phyloP scores from a whole-genome alignment of 1,140 invertebrate genomes.

The Druon quercuslanigerum region DNA sequence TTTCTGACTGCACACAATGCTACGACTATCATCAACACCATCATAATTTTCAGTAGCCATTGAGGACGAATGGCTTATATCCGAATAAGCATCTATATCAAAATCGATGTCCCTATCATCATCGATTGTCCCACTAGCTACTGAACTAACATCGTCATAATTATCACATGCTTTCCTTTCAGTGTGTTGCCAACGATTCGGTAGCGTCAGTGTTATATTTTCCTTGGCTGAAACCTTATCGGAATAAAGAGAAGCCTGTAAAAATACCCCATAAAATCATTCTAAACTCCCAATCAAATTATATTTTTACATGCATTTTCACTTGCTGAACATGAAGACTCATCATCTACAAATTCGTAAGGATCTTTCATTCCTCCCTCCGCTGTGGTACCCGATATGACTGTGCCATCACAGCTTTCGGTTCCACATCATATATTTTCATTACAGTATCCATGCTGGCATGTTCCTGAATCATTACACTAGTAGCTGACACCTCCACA shows the following conservation, averaged over 20 bases:
- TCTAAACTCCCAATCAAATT: background rate
- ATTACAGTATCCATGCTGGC: too few species aligned
- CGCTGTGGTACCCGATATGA: background rate
- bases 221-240: background rate
- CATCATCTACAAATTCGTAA: background rate
- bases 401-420: too few species aligned
- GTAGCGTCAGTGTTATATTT: background rate
- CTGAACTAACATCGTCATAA: background rate
- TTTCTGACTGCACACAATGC: background rate
- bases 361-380: background rate
- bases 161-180: background rate
- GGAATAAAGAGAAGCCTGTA: too few species aligned
- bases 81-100: background rate
- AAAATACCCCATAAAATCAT: background rate
- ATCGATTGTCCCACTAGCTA: background rate
- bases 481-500: too few species aligned
- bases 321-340: background rate
- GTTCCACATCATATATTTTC: too few species aligned
- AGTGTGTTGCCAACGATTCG: background rate
- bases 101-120: background rate
- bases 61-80: background rate
- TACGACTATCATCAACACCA: background rate
- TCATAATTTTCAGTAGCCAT: background rate
- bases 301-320: background rate
- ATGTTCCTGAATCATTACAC: too few species aligned